phyloP scores from a whole-genome alignment of 2,113 vertebrate species.

The Centrocercus urophasianus region DNA sequence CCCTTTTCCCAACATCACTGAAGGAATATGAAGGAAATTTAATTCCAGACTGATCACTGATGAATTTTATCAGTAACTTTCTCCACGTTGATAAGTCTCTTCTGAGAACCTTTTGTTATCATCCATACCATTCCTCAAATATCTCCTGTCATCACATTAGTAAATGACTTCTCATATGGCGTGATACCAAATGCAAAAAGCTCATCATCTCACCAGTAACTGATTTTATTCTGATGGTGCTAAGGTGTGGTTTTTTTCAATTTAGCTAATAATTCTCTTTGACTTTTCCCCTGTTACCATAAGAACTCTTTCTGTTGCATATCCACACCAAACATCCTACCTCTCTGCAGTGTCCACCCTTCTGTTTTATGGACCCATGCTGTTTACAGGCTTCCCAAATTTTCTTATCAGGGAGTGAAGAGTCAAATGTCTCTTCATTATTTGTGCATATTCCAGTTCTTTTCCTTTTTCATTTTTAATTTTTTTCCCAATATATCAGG shows the following conservation, averaged over 20 bases:
- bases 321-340: background rate
- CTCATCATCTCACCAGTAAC: background rate
- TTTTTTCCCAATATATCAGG: background rate
- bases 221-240: background rate
- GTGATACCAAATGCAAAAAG: background rate
- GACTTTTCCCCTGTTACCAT: background rate
- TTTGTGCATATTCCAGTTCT: background rate
- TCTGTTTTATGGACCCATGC: background rate
- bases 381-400: background rate
- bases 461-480: rapidly evolving
- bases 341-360: rapidly evolving
- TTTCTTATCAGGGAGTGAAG: background rate
- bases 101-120: background rate
- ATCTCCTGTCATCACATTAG: background rate
- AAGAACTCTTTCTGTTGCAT: background rate
- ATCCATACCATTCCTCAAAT: background rate
- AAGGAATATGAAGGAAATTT: background rate
- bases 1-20: background rate
- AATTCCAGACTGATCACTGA: background rate
- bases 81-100: rapidly evolving
- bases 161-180: background rate
- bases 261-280: background rate
- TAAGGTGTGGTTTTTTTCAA: background rate
- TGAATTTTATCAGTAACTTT: background rate
- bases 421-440: background rate